A percentile compares a stretch with the other conserved stretches of the same genome.
Evolutionary conservation across 2,113 vertebrate species (phyloP).

Genomic region (Pterophyllum scalare): DNA sequence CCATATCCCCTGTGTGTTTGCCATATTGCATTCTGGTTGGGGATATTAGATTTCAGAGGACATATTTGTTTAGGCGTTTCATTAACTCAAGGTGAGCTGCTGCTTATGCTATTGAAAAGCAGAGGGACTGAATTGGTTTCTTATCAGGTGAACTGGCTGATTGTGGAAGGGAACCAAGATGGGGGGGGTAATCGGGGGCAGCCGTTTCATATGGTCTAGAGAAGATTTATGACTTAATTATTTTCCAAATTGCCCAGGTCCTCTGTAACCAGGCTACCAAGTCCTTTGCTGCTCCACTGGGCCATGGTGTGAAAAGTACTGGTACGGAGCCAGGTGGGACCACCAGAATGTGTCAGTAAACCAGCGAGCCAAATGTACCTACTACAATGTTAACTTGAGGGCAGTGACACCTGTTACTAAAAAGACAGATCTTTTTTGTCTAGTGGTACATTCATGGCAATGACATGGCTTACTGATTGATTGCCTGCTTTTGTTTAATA

Average conservation of each 20-base stretch:
- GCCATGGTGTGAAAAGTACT: conserved; percentile 60
- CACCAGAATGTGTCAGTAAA: conserved; percentile 46
- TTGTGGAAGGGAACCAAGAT: conserved; percentile 58
- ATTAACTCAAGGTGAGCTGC: conserved; percentile 75
- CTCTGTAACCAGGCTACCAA: conserved; percentile 57
- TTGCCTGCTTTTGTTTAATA: background rate
- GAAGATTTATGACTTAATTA: conserved; percentile 85
- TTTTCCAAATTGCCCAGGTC: conserved; percentile 72
- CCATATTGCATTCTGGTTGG: conserved; percentile 22
- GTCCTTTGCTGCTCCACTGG: conserved; percentile 56
- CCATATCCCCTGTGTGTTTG: background rate
- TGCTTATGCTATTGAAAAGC: conserved; percentile 49
- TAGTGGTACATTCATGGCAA: background rate
- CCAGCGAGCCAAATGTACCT: conserved; percentile 32
- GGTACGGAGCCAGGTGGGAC: conserved; percentile 53
- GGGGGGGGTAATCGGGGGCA: conserved; percentile 48
- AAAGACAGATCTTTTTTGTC: background rate
- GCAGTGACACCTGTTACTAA: background rate
- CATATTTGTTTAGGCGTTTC: conserved; percentile 76
- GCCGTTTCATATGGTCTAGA: conserved; percentile 61
- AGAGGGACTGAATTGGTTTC: conserved; percentile 62
- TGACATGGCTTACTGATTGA: background rate
- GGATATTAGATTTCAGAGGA: conserved; percentile 60
- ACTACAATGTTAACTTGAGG: conserved; percentile 47
- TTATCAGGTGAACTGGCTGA: conserved; percentile 69